Conservation (phyloP, 2,888 invertebrate species). For the Chrysodeixis includens region DNA sequence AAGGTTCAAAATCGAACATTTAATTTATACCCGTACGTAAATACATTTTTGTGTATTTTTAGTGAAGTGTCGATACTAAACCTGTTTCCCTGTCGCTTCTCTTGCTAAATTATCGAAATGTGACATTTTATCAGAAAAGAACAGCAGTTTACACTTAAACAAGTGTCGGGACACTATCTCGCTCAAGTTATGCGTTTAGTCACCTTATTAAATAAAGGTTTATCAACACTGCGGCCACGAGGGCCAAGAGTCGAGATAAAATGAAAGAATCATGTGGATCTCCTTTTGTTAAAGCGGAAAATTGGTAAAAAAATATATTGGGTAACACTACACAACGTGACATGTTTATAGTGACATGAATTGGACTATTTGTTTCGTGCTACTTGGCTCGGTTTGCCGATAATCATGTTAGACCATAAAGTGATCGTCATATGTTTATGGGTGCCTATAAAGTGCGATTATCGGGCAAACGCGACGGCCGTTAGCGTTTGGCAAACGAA, state of each 20-base stretch:
- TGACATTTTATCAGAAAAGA: slow-evolving; percentile 84
- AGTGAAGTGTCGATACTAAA: slow-evolving; percentile 68
- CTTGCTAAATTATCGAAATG: slow-evolving; percentile 86
- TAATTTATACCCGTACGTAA: slow-evolving; percentile 22
- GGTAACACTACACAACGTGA: slow-evolving; percentile 1
- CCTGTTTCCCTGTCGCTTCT: slow-evolving; percentile 66
- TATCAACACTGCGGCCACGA: slow-evolving; percentile 70
- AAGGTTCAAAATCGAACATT: slow-evolving; percentile 40
- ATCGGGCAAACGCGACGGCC: background rate
- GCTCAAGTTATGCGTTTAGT: slow-evolving; percentile 81
- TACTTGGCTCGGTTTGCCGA: background rate
- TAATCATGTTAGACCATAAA: background rate
- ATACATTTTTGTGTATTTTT: slow-evolving; percentile 62
- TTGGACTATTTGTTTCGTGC: background rate
- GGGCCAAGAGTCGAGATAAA: slow-evolving; percentile 39
- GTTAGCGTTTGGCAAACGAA: background rate
- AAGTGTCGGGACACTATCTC: slow-evolving; percentile 82
- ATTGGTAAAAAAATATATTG: slow-evolving; percentile 15
- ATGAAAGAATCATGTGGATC: slow-evolving; percentile 62
- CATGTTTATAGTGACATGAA: slow-evolving; percentile 2
- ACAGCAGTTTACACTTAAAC: slow-evolving; percentile 89
- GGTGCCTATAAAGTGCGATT: background rate
- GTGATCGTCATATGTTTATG: slow-evolving; percentile 4
- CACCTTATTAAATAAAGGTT: slow-evolving; percentile 84
- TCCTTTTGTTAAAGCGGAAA: slow-evolving; percentile 19